These are phyloP conservation scores for Drosophila rhopaloa DNA, from an alignment of 1,140 invertebrate genomes.

Conservation along the genomic window DNA sequence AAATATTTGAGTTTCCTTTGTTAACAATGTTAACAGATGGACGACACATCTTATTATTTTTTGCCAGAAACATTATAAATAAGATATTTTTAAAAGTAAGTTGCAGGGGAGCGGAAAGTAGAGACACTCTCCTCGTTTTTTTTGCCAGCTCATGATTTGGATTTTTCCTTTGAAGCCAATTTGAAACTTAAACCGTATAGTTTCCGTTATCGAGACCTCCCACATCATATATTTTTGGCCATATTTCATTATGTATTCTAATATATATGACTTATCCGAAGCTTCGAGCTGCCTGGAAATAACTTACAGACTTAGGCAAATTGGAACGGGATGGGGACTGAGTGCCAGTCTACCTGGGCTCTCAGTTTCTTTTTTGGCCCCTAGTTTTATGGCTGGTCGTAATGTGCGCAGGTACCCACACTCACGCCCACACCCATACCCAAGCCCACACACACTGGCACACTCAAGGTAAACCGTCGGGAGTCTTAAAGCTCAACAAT, in stretches of 20 bases:
- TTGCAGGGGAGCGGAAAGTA: too few relatives aligned
- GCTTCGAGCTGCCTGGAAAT: constrained; percentile 53
- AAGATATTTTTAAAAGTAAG: too few relatives aligned
- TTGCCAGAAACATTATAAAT: too few relatives aligned
- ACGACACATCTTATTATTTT: too few relatives aligned
- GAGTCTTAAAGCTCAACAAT: constrained; percentile 79
- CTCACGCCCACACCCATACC: not conserved
- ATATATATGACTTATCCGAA: constrained; percentile 62
- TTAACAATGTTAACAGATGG: too few relatives aligned
- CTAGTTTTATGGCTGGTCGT: constrained; percentile 73
- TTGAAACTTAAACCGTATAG: not conserved
- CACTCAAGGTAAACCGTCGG: constrained; percentile 48
- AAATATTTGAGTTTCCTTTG: too few relatives aligned
- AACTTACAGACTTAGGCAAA: constrained; percentile 45
- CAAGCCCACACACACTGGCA: constrained; percentile 1
- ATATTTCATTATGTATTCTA: constrained; percentile 23
- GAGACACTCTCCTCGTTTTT: too few relatives aligned
- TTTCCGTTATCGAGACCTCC: not conserved
- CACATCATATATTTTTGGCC: constrained; percentile 1
- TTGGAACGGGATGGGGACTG: constrained; percentile 3
- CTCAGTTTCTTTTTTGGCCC: constrained; percentile 24
- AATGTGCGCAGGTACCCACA: constrained; percentile 60
- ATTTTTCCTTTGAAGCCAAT: not conserved
- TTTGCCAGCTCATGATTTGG: not conserved
- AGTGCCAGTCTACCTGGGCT: constrained; percentile 18